Percentiles rank a stretch among this genome's conserved stretches.
These are phyloP conservation scores for Cerceris ruficornis DNA, from an alignment of 2,888 invertebrate genomes.

Conservation along the genomic window DNA sequence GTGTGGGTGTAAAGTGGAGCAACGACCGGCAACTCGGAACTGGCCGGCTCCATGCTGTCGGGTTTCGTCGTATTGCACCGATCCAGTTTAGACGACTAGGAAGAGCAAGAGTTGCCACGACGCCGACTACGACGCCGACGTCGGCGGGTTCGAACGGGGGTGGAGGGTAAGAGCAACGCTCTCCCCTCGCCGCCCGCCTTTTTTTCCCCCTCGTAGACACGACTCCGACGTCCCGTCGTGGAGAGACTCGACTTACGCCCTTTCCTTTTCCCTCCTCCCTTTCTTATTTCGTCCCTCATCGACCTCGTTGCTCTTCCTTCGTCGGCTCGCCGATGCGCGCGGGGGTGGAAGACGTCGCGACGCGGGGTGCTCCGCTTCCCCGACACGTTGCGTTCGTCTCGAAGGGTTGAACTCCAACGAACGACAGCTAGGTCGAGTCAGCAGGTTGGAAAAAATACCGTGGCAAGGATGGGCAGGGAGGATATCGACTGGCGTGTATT, in stretches of 20 bases:
- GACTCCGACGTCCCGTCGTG: constrained; percentile 49
- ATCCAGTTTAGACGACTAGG: constrained; percentile 61
- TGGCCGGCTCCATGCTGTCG: constrained; percentile 76
- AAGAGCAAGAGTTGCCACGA: constrained; percentile 30
- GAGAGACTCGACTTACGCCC: background rate
- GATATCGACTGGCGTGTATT: constrained; percentile 12
- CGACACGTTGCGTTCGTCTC: constrained; percentile 4
- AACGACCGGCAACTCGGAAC: constrained; percentile 76
- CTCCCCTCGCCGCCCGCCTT: constrained; percentile 18
- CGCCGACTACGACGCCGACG: constrained; percentile 38
- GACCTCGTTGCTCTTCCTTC: constrained; percentile 31
- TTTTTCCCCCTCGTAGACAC: constrained; percentile 20
- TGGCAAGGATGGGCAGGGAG: background rate
- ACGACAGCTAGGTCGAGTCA: constrained; percentile 37
- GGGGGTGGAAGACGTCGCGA: constrained; percentile 15
- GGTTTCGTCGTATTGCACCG: constrained; percentile 72
- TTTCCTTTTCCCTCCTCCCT: constrained; percentile 3
- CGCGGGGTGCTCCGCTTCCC: constrained; percentile 22
- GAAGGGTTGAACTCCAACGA: constrained; percentile 19
- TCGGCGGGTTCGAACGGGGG: constrained; percentile 21
- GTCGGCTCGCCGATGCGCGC: constrained; percentile 22
- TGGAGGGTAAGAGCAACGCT: constrained; percentile 30
- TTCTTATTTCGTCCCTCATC: constrained; percentile 43
- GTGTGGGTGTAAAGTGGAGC: constrained; percentile 73
- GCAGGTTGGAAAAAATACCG: constrained; percentile 32